Conservation (phyloP, 2,888 invertebrate genomes). For the Drosophila neutralis region DNA sequence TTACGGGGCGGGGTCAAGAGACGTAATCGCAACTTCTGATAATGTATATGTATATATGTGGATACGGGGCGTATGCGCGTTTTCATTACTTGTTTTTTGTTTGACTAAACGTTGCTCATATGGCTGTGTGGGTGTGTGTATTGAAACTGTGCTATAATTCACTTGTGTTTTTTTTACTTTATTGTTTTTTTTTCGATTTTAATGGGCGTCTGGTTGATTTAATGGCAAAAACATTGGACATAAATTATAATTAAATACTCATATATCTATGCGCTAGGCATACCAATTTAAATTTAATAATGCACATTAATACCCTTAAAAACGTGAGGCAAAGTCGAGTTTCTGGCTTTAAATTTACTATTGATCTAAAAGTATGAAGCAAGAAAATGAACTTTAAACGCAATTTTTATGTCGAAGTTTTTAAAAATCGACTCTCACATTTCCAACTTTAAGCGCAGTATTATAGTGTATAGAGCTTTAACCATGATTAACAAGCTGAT, state of each 20-base stretch:
- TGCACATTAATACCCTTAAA: not conserved
- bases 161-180: constrained; percentile 20
- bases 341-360: not conserved
- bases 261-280: not conserved
- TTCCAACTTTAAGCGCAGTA: not conserved
- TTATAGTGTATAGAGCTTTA: not conserved
- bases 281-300: not conserved
- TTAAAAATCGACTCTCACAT: not conserved
- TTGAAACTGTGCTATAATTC: constrained; percentile 36
- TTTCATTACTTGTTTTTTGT: constrained; percentile 38
- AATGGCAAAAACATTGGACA: constrained; percentile 32
- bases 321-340: not conserved
- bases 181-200: constrained; percentile 30
- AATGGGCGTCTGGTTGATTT: constrained; percentile 42
- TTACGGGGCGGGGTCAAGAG: not conserved
- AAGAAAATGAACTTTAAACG: not conserved
- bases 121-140: constrained; percentile 11
- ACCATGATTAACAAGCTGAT: not conserved
- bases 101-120: constrained; percentile 10
- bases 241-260: constrained; percentile 39
- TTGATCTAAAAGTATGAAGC: not conserved
- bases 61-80: constrained; percentile 55
- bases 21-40: constrained; percentile 42
- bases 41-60: constrained; percentile 29
- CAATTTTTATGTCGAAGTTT: not conserved